Evolutionary conservation across 2,113 vertebrate genomes (phyloP), one percentile per base, ranked within the genome.

Genomic region (Oncorhynchus masou): DNA sequence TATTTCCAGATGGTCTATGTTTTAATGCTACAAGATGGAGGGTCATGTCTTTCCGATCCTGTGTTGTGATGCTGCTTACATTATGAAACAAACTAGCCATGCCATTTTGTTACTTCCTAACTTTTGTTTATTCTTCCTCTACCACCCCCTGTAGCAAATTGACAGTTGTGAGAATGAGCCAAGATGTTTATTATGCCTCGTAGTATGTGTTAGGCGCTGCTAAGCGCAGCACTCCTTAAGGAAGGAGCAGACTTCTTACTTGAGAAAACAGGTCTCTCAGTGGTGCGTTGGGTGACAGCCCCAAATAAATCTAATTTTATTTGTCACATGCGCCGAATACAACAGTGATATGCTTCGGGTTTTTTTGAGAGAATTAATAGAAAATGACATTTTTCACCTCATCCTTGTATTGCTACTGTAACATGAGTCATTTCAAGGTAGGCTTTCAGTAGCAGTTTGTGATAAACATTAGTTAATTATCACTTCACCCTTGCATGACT

Each of bases 111-210:
- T 76, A 57, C 85, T 75, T 49, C 72, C 71, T 79, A 75, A 80
- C 78, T 77, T 80, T 77, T 74, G 66, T 69, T 81, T 65, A 48
- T 49, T 34, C 20, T 70, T 31, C 71, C 59, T 73, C 31, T 19
- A 75, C 39, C 34, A 0, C 19, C 11, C 65, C 11, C 34, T 1
- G 8, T 77, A 60, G 71, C 77, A 72, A 72, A 6, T 51, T 74
- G 82, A 81, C 81, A 85, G 77, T 70, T 75, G 77, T 70, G 71
- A 67, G 82, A 83, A 90, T 84, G 66, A 22, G 73, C 29, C 62
- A 24, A 25, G 88, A 86, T 83, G 84, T 85, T 73, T 82, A 74
- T 48, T 70, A 11, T n/a, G 19, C 39, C 34, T 48, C 4, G 67
- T 39, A 11, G 16, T n/a, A 11, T 8, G 16, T 68, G 68, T 11